Evolutionary conservation across 2,888 invertebrate species (phyloP).

Genomic region (Callosobruchus maculatus): DNA sequence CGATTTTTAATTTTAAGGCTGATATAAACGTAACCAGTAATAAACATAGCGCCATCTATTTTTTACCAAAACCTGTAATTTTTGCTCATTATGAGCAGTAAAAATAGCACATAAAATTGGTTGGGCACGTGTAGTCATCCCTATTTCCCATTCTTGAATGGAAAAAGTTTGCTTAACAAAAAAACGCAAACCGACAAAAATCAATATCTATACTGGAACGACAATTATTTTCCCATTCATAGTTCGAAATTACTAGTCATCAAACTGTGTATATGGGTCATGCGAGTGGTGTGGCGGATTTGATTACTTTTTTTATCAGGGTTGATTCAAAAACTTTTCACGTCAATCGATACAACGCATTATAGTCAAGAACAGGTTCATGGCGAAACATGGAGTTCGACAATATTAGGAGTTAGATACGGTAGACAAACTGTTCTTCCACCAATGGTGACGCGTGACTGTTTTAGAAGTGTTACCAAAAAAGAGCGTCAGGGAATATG

Average conservation of each 20-base stretch:
- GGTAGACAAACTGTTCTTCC: too few species aligned
- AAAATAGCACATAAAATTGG: too few species aligned
- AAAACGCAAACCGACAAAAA: background rate
- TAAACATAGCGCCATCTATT: too few species aligned
- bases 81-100: too few species aligned
- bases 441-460: too few species aligned
- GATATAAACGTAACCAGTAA: too few species aligned
- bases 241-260: background rate
- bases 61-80: too few species aligned
- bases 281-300: background rate
- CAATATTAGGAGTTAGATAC: too few species aligned
- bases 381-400: too few species aligned
- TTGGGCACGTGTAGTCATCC: background rate
- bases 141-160: background rate
- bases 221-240: background rate
- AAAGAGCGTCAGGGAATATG: too few species aligned
- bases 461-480: too few species aligned
- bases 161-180: background rate
- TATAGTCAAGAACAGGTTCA: background rate
- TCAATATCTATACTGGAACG: background rate
- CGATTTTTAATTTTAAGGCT: too few species aligned
- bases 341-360: background rate
- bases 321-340: background rate
- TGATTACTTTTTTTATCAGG: background rate
- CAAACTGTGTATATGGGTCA: background rate